These are phyloP conservation scores for Sinosuthora webbiana DNA, from an alignment of 2,113 vertebrate species.

Conservation along the genomic window DNA sequence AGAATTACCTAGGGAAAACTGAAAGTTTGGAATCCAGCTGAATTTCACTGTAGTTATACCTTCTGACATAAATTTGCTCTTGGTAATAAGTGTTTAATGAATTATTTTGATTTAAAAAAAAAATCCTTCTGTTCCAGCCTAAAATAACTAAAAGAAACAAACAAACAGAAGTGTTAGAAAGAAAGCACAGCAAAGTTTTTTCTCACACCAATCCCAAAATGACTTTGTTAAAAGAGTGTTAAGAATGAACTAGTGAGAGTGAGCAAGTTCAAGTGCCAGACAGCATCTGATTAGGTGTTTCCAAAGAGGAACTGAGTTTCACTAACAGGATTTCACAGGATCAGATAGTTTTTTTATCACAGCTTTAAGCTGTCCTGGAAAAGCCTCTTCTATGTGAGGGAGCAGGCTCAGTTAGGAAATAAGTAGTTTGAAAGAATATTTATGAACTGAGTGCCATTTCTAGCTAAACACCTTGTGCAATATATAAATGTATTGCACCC, in stretches of 20 bases:
- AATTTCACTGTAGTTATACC: not conserved
- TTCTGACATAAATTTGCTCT: not conserved
- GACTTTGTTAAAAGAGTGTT: not conserved
- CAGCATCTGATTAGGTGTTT: not conserved
- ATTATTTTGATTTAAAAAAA: not conserved
- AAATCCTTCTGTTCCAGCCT: not conserved
- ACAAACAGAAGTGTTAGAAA: not conserved
- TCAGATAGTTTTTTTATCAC: not conserved
- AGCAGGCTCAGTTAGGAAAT: not conserved
- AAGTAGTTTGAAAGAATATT: not conserved
- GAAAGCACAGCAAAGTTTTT: not conserved
- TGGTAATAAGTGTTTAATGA: not conserved
- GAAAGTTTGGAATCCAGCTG: not conserved
- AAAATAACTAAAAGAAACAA: not conserved
- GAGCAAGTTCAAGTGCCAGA: not conserved
- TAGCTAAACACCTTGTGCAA: not conserved
- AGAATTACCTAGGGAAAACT: not conserved
- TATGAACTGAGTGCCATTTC: not conserved
- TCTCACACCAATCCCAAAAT: not conserved
- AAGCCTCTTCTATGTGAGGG: not conserved
- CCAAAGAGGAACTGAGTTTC: not conserved
- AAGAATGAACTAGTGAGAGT: not conserved
- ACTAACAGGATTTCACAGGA: not conserved
- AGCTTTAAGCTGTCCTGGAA: not conserved
- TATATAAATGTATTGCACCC: not conserved